A percentile compares a stretch with the other conserved stretches of the same genome.
These are phyloP conservation scores for Sicus ferrugineus DNA, from an alignment of 2,888 invertebrate species.

Conservation along the genomic window DNA sequence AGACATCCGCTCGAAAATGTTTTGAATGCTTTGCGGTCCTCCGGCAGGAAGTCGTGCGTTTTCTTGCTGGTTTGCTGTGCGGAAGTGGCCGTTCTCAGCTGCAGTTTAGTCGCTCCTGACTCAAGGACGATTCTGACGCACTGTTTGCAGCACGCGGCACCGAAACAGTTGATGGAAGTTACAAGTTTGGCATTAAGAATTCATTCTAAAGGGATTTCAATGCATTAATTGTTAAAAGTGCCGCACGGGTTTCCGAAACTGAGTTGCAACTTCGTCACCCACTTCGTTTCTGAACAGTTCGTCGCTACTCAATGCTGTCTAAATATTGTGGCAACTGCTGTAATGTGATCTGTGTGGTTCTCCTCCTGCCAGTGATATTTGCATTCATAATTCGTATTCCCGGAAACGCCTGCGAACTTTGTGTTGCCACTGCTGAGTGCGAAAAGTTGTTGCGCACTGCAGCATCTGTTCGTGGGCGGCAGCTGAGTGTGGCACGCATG, in stretches of 20 bases:
- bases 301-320: neutral
- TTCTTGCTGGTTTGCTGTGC: neutral
- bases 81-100: neutral
- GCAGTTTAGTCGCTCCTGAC: too few species aligned
- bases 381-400: neutral
- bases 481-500: too few species aligned
- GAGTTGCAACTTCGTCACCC: too few species aligned
- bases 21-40: slow-evolving; percentile 1
- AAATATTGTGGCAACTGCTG: neutral
- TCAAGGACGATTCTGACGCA: neutral
- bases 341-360: too few species aligned
- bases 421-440: too few species aligned
- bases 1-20: neutral
- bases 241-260: too few species aligned
- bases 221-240: too few species aligned
- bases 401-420: neutral
- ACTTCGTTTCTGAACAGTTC: neutral
- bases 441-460: neutral
- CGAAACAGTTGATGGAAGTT: neutral
- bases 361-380: neutral
- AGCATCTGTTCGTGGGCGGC: too few species aligned
- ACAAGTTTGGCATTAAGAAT: too few species aligned
- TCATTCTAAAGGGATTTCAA: too few species aligned
- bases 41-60: neutral
- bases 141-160: neutral